Evolutionary conservation across 2,888 invertebrate species (phyloP).

Genomic region (Cybosia mesomella): DNA sequence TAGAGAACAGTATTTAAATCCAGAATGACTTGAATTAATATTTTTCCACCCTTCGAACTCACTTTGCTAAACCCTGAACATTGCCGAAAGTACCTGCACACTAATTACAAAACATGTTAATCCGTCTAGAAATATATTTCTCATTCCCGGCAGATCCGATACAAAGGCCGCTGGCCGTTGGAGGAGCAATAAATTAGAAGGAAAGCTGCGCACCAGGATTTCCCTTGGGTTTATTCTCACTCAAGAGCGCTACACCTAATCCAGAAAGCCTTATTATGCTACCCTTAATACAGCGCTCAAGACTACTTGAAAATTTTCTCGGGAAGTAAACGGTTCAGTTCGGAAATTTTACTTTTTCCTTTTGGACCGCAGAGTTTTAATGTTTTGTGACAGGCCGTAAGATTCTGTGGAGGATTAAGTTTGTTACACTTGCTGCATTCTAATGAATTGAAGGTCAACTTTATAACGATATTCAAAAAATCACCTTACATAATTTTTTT

Average conservation of each 20-base stretch:
- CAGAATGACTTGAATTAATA: background rate
- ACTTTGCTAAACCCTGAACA: background rate
- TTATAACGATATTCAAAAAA: constrained; percentile 11
- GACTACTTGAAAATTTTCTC: constrained; percentile 86
- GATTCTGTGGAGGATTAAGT: constrained; percentile 28
- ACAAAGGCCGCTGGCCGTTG: constrained; percentile 85
- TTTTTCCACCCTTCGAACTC: background rate
- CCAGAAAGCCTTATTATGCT: constrained; percentile 87
- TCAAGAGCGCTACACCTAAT: constrained; percentile 86
- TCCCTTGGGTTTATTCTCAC: constrained; percentile 86
- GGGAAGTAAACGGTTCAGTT: constrained; percentile 77
- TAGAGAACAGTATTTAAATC: background rate
- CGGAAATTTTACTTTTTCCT: constrained; percentile 52
- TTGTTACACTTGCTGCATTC: constrained; percentile 28
- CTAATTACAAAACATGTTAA: constrained; percentile 83
- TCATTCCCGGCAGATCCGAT: constrained; percentile 82
- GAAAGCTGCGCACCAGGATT: constrained; percentile 86
- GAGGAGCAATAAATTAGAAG: constrained; percentile 84
- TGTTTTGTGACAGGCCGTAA: constrained; percentile 41
- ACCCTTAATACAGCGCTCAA: constrained; percentile 85
- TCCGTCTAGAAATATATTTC: constrained; percentile 84
- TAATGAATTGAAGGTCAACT: constrained; percentile 34
- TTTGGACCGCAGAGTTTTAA: constrained; percentile 59
- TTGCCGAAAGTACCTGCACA: constrained; percentile 61
- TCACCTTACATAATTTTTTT: background rate